Evolutionary conservation across 2,797 vertebrate genomes (phyloP), one percentile per base, ranked within the genome.

Genomic region (Simalia tracyae): DNA sequence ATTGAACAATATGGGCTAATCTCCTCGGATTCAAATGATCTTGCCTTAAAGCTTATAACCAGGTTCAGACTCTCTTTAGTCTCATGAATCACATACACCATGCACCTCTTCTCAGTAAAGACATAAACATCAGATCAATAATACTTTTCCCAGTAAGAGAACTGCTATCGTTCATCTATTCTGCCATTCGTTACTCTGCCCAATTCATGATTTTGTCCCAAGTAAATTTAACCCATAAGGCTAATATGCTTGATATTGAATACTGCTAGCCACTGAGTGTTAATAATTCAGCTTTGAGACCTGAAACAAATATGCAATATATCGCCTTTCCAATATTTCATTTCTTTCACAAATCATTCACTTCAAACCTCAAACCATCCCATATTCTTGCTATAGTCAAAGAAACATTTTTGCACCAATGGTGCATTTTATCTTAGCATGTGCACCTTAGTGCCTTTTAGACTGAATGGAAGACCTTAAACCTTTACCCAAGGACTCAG

Each of bases 121-220:
- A n/a, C 19, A 54, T 42, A 50, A 86, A 89, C 19, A 72, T 72
- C 54, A 86, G 36, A 56, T 17, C 22, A 89, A 85, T 60, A 89
- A 92, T 86, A 86, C 68, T 3, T 89, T 64, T 60, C 84, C 63
- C 22, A 19, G 36, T 61, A 89, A 89, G 84, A 92, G 36, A 68
- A 50, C 57, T 60, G 63, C 50, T 60, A 57, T 42, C 26, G 7
- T 63, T 54, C 50, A 92, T 72, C 36, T 31, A 60, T 36, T 31
- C 42, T 72, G 26, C 31, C 42, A 89, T 86, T 61, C 56, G 61
- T 61, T 10, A 86, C 28, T 17, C 28, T 68, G 42, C 50, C 36
- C 17, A 54, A 61, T 59, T 59, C 28, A 60, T 46, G 26, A n/a
- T 22, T 11, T 72, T 54, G 42, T 86, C 28, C 89, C 36, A 46